Evolutionary conservation across 2,113 vertebrate species (phyloP).

Genomic region (Setophaga kirtlandii): DNA sequence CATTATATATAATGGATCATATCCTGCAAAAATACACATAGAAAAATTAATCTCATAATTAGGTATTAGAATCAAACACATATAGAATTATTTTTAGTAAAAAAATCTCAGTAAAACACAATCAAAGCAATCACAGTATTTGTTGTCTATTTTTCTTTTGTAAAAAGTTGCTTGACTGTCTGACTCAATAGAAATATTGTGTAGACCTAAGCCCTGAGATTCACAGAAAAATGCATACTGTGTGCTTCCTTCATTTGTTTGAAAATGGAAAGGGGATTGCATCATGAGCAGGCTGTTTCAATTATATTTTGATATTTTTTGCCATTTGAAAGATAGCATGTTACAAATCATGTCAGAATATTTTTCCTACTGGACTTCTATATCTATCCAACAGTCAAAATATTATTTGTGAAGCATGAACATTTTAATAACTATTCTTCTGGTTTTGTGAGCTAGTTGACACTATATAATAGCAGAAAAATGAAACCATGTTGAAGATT

Average conservation of each 20-base stretch:
- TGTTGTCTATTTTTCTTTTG: not conserved
- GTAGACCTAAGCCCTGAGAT: not conserved
- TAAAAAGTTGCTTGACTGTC: not conserved
- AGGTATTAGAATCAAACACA: not conserved
- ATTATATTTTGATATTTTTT: conserved; percentile 63
- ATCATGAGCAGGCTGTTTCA: conserved; percentile 47
- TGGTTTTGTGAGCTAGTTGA: conserved; percentile 60
- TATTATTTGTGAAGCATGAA: conserved; percentile 66
- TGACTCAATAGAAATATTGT: not conserved
- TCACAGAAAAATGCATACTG: conserved; percentile 2
- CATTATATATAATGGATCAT: not conserved
- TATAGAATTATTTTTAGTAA: not conserved
- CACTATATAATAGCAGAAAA: conserved; percentile 57
- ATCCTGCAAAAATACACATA: not conserved
- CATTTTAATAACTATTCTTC: conserved; percentile 67
- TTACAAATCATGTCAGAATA: conserved; percentile 69
- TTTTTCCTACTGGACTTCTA: conserved; percentile 64
- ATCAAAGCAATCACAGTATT: not conserved
- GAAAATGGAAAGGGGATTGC: conserved; percentile 31
- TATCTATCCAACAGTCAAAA: conserved; percentile 60
- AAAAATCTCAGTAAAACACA: not conserved
- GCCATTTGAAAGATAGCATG: conserved; percentile 56
- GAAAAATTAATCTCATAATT: not conserved
- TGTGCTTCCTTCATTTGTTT: conserved; percentile 32
- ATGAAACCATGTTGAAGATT: conserved; percentile 40